A percentile compares a stretch with the other conserved stretches of the same genome.
phyloP scores from a whole-genome alignment of 2,113 vertebrate species.

The Ciconia boyciana region DNA sequence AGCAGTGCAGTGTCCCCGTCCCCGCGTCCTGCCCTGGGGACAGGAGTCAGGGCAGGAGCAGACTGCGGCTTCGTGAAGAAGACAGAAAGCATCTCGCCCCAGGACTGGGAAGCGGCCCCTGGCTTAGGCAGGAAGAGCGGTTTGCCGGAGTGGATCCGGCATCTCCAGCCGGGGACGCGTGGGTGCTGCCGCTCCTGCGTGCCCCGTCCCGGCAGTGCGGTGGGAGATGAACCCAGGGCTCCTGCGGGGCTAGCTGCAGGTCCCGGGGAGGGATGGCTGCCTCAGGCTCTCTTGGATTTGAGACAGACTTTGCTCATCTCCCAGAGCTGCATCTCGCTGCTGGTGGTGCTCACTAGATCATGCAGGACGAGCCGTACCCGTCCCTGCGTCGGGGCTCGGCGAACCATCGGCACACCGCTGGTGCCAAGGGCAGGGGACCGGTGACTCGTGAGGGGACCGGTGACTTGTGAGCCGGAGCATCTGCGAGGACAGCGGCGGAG shows the following conservation, averaged over 20 bases:
- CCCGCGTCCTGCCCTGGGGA: not conserved
- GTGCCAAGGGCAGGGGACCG: fast-evolving
- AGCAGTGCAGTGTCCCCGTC: fast-evolving
- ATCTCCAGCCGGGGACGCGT: not conserved
- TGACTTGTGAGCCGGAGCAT: fast-evolving
- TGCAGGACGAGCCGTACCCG: not conserved
- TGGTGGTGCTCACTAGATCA: not conserved
- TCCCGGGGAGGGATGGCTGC: not conserved
- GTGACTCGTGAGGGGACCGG: fast-evolving
- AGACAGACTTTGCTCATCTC: not conserved
- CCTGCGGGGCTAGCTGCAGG: fast-evolving
- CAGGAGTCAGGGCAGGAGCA: not conserved
- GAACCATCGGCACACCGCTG: fast-evolving
- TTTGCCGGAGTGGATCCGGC: not conserved
- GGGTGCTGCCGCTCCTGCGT: fast-evolving
- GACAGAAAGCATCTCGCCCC: not conserved
- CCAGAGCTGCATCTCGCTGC: not conserved
- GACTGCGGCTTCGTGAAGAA: fast-evolving
- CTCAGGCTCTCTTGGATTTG: fast-evolving
- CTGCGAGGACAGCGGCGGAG: fast-evolving
- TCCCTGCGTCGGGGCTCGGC: not conserved
- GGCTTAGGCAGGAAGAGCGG: fast-evolving
- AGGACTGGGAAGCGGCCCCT: not conserved
- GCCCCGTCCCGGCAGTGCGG: fast-evolving
- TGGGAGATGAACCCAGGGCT: fast-evolving